These are phyloP conservation scores for Pyrocoelia pectoralis DNA, from an alignment of 2,888 invertebrate species.

Conservation along the genomic window DNA sequence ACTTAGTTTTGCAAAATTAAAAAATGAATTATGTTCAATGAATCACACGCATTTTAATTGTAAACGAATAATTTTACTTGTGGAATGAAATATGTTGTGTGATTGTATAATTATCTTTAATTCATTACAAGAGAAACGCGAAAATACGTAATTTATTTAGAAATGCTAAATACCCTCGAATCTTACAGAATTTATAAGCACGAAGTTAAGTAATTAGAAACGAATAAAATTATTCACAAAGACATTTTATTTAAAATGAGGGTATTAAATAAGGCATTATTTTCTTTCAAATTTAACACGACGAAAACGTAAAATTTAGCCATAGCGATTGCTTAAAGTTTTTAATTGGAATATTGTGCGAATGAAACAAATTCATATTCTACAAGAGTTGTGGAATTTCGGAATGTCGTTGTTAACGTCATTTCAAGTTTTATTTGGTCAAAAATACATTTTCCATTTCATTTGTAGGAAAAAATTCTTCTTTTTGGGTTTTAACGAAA, in stretches of 20 bases:
- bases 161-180: not conserved
- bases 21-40: too few species aligned
- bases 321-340: not conserved
- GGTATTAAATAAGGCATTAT: not conserved
- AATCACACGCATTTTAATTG: too few species aligned
- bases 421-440: too few species aligned
- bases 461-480: not conserved
- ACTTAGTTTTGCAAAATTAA: too few species aligned
- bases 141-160: not conserved
- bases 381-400: too few species aligned
- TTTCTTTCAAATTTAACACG: not conserved
- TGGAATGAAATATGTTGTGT: not conserved
- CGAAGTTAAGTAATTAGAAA: not conserved
- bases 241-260: not conserved
- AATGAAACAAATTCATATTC: too few species aligned
- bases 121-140: not conserved
- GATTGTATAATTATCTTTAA: not conserved
- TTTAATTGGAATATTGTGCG: not conserved
- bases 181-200: not conserved
- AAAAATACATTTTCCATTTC: not conserved
- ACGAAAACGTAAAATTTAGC: not conserved
- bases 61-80: too few species aligned
- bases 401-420: too few species aligned
- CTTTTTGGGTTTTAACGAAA: not conserved
- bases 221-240: not conserved